Percentiles rank a stretch among this genome's conserved stretches.
phyloP scores from a whole-genome alignment of 2,113 vertebrate genomes.

The Salvelinus namaycush region DNA sequence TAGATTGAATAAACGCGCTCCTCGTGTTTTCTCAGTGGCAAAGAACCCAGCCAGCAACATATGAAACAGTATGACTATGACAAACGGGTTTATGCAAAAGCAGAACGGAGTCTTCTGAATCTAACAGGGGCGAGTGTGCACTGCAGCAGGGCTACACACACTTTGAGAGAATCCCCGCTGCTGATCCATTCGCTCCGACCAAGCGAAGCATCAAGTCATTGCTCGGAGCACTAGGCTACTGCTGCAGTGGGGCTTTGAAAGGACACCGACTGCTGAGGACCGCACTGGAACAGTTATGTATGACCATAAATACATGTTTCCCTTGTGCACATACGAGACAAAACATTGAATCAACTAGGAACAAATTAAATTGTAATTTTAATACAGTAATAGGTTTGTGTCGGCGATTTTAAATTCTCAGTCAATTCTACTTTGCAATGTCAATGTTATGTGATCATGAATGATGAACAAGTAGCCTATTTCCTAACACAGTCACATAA shows the following conservation, averaged over 20 bases:
- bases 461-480: neutral
- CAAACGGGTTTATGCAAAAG: constrained; percentile 28
- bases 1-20: neutral
- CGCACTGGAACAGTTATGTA: neutral
- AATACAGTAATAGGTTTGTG: neutral
- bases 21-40: neutral
- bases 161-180: constrained; percentile 8
- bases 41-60: too few relatives aligned
- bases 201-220: constrained; percentile 23
- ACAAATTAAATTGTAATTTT: neutral
- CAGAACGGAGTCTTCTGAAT: constrained; percentile 6
- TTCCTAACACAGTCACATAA: neutral
- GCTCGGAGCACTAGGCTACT: constrained; percentile 20
- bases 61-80: constrained; percentile 11
- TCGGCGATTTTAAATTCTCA: neutral
- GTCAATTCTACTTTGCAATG: constrained; percentile 9
- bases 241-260: constrained; percentile 64
- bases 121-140: constrained; percentile 8
- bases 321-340: neutral
- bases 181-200: constrained; percentile 2
- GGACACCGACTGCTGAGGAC: neutral
- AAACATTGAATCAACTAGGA: neutral
- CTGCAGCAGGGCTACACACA: constrained; percentile 47
- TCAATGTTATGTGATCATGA: neutral
- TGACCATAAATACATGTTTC: neutral